Evolutionary conservation across 2,888 invertebrate species (phyloP), one percentile per base, ranked within the genome.

Genomic region (Eumacrocentrus americanus): DNA sequence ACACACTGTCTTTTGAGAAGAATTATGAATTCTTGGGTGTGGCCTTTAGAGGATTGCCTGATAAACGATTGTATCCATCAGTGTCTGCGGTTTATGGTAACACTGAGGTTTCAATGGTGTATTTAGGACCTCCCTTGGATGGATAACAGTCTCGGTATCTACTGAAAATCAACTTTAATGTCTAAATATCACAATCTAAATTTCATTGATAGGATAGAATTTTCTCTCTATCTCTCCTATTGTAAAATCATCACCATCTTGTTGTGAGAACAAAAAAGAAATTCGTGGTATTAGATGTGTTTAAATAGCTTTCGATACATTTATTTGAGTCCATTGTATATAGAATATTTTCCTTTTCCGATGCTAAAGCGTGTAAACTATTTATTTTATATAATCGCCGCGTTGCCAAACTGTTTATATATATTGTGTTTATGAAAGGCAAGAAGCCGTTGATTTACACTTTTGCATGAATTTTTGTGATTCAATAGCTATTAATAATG

Each of bases 91-190:
- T 99, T 9, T 99, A 98, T 84, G 98, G 98, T 62, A 98, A 99
- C 81, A 98, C 98, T 48, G 98, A 99, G 86, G 96, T 99, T 38
- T 96, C 98, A 35, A 98, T 99, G 97, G 95, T 98, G 42, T 99
- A 99, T 82, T 84, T 97, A 73, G 98, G 98, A 67, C 90, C 92
- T 66, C 98, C 98, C n/a, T 82, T 95, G 76, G 96, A 97, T 87
- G 97, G 97, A 83, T 95, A 89, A 90, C 85, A 81, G 65, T 22
- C 9, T 46, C 12, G 25, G 11, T 9, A 42, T 48, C 16, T 37
- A 47, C 11, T 25, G 25, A 11, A 44, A n/a, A 20, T 22, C 6
- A 14, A 22, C 2, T 16, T 14, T 1, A 47, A 25, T 25, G n/a
- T 55, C 2, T 20, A 9, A 51, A 42, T 42, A 42, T n/a, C 42